phyloP scores from a whole-genome alignment of 2,113 vertebrate genomes.

The Cichladusa arquata region DNA sequence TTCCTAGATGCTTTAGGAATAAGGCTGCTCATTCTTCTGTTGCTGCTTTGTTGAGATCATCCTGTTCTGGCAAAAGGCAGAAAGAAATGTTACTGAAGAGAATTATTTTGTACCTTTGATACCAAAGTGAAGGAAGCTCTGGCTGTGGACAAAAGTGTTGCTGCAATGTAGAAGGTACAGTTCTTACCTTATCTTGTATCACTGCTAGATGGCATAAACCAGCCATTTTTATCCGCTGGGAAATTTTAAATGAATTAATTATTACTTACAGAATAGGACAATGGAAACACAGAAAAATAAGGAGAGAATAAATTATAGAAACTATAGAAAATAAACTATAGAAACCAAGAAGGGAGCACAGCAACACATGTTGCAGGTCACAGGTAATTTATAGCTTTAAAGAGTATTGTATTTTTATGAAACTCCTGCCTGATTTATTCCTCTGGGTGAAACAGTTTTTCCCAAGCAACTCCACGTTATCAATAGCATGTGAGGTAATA shows the following conservation, averaged over 20 bases:
- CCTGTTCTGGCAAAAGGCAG: background rate
- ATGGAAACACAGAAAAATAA: background rate
- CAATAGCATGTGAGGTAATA: background rate
- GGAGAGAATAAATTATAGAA: background rate
- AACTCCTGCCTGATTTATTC: constrained; percentile 5
- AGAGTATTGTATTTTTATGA: background rate
- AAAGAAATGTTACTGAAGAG: background rate
- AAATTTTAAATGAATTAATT: background rate
- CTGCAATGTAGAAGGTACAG: background rate
- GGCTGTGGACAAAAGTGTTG: background rate
- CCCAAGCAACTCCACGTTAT: background rate
- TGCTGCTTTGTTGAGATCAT: background rate
- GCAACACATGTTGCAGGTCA: background rate
- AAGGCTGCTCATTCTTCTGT: background rate
- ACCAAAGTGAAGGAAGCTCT: background rate
- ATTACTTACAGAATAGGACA: background rate
- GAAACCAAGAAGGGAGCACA: background rate
- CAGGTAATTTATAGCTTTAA: background rate
- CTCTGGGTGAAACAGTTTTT: background rate
- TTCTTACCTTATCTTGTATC: background rate
- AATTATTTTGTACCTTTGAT: background rate
- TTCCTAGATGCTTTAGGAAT: background rate
- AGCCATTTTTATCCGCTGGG: background rate
- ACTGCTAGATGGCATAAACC: background rate
- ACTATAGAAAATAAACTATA: background rate